Conservation (phyloP, 2,113 vertebrate species). For the Labrus mixtus region DNA sequence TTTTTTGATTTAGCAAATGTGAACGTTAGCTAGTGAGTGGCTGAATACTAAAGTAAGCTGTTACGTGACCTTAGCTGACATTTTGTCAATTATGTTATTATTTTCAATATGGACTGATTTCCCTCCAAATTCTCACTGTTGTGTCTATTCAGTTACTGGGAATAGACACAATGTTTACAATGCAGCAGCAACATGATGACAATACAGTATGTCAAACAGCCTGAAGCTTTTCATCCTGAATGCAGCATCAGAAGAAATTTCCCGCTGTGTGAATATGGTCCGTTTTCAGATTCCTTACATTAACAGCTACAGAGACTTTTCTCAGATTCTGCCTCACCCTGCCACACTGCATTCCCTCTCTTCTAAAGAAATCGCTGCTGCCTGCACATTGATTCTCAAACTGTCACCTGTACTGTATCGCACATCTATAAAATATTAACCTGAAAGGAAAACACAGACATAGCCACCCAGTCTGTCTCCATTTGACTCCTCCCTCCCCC, state of each 20-base stretch:
- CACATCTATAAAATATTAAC: conserved; percentile 74
- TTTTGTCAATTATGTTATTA: too few relatives aligned
- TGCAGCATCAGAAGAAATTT: background rate
- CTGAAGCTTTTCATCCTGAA: background rate
- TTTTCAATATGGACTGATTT: too few relatives aligned
- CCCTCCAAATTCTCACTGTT: too few relatives aligned
- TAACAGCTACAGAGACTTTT: conserved; percentile 66
- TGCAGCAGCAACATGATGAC: background rate
- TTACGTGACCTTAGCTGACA: too few relatives aligned
- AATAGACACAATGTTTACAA: background rate
- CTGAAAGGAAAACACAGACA: conserved; percentile 59
- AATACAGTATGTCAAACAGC: background rate
- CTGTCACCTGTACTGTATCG: conserved; percentile 68
- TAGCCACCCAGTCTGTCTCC: conserved; percentile 54
- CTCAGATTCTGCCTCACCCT: conserved; percentile 46
- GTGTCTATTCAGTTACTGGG: too few relatives aligned
- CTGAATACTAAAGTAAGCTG: too few relatives aligned
- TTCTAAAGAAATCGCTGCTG: conserved; percentile 63
- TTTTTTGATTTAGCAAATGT: too few relatives aligned
- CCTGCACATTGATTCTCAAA: conserved; percentile 31
- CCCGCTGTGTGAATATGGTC: background rate
- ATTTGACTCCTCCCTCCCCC: background rate
- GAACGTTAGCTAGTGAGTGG: too few relatives aligned
- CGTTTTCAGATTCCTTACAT: conserved; percentile 47
- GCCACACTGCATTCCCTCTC: conserved; percentile 31